Conservation (phyloP, 2,797 vertebrate genomes). For the Diglossa cyanea region DNA sequence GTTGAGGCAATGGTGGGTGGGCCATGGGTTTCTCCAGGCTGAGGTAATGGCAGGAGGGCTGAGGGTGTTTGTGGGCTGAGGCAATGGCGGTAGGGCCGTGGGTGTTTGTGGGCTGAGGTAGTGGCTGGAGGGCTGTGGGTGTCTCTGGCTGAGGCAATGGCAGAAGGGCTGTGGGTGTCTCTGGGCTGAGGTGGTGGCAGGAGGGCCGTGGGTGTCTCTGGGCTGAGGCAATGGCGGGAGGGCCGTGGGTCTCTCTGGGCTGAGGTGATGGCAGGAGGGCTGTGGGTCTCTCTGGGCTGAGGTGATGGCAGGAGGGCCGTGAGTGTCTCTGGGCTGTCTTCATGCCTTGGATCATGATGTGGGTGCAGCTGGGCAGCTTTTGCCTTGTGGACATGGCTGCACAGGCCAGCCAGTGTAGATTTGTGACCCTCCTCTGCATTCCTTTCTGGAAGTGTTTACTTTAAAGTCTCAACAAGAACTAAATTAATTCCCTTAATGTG, state of each 20-base stretch:
- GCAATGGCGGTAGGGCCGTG: accelerated
- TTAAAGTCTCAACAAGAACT: neutral
- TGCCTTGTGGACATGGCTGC: accelerated
- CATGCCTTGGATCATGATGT: accelerated
- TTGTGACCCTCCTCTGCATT: neutral
- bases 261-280: neutral
- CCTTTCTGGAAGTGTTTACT: neutral
- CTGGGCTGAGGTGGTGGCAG: accelerated
- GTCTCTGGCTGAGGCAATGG: accelerated
- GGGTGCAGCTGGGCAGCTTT: accelerated
- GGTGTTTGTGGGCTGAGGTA: accelerated
- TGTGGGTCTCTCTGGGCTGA: accelerated
- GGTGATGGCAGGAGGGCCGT: accelerated
- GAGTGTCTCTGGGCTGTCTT: accelerated
- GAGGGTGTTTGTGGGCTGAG: accelerated
- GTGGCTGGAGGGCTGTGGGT: accelerated
- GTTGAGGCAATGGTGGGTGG: accelerated
- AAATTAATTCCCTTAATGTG: accelerated
- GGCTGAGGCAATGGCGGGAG: accelerated
- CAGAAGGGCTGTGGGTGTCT: accelerated
- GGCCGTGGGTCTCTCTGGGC: accelerated
- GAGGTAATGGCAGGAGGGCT: accelerated
- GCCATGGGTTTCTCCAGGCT: accelerated
- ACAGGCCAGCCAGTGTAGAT: accelerated
- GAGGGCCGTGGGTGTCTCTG: accelerated